Conservation (phyloP, 2,113 vertebrate genomes). For the Microcebus tavaratra region DNA sequence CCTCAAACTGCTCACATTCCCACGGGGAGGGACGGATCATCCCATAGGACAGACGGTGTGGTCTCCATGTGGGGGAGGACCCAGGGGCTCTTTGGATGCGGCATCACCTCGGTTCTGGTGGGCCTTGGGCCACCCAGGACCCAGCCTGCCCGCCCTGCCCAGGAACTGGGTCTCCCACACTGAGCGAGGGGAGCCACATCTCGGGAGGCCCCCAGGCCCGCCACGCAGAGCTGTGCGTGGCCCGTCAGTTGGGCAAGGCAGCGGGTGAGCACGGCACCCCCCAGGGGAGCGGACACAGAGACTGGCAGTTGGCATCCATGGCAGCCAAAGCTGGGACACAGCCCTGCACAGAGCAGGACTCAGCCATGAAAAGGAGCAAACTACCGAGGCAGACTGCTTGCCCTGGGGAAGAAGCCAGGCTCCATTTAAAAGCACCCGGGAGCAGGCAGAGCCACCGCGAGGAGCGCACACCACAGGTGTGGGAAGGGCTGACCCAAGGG, state of each 20-base stretch:
- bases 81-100: neutral
- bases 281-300: neutral
- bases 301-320: rapidly evolving
- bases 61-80: neutral
- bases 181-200: neutral
- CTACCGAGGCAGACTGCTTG: neutral
- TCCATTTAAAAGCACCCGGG: neutral
- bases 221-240: rapidly evolving
- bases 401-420: neutral
- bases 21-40: neutral
- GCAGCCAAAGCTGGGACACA: neutral
- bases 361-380: neutral
- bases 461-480: neutral
- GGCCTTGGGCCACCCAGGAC: neutral
- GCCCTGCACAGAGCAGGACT: neutral
- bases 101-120: too few relatives aligned
- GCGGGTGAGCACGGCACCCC: neutral
- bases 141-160: neutral
- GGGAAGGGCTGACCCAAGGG: neutral
- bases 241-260: too few relatives aligned
- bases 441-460: neutral
- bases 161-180: neutral
- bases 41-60: neutral
- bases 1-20: neutral
- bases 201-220: neutral